phyloP scores from a whole-genome alignment of 2,797 vertebrate species.

The Lateolabrax maculatus region DNA sequence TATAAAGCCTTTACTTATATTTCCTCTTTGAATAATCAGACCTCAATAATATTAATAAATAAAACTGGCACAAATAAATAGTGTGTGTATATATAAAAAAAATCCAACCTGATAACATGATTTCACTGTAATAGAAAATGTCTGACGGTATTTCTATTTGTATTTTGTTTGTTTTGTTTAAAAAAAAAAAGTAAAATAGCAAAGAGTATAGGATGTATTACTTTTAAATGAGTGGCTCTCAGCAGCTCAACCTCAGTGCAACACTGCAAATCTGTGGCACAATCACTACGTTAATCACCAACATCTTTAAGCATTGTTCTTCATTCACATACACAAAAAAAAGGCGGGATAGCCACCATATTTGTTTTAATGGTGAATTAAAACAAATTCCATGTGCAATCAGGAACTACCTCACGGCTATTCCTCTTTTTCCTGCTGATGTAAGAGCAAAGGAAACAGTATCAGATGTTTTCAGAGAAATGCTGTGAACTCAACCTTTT shows the following conservation, averaged over 20 bases:
- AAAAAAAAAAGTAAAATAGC: background rate
- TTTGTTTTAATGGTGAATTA: too few relatives aligned
- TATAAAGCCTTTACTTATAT: background rate
- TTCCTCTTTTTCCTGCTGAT: constrained; percentile 12
- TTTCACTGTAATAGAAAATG: background rate
- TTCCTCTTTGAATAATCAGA: background rate
- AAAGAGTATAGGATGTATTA: background rate
- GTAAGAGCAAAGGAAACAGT: background rate
- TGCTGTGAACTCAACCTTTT: constrained; percentile 43
- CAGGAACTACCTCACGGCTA: constrained; percentile 8
- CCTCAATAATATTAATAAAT: background rate
- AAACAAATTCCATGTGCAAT: background rate
- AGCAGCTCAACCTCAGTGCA: background rate
- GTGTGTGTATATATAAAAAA: background rate
- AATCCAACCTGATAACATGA: background rate
- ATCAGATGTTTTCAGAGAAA: constrained; percentile 11
- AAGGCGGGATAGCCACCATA: too few relatives aligned
- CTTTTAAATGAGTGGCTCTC: background rate
- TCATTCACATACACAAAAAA: background rate
- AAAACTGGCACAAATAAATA: background rate
- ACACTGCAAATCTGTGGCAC: background rate
- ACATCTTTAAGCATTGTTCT: background rate
- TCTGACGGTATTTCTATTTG: background rate
- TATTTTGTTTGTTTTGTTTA: background rate
- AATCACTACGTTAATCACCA: background rate